phyloP scores from a whole-genome alignment of 53 echinoderm and acorn worm species.

The Hippasteria phrygiana region DNA sequence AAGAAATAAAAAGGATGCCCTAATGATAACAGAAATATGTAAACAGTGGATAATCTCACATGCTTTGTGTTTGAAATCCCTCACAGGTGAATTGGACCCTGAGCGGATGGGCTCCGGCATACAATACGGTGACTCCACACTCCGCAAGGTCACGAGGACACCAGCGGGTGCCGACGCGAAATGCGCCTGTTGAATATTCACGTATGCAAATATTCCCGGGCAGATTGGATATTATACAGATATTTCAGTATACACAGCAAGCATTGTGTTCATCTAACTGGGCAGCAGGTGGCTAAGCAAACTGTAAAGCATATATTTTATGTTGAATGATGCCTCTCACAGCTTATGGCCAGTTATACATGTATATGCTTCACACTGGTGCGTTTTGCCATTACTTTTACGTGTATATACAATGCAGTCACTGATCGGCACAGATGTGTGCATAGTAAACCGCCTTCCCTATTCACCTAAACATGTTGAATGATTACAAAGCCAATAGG shows the following conservation, averaged over 20 bases:
- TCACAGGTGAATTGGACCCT: slow-evolving; percentile 94
- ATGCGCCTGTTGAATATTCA: slow-evolving; percentile 85
- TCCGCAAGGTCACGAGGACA: slow-evolving; percentile 91
- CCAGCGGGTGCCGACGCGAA: slow-evolving; percentile 76
- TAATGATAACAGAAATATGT: too few relatives aligned
- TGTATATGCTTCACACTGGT: too few relatives aligned
- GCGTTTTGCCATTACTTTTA: too few relatives aligned
- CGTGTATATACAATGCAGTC: too few relatives aligned
- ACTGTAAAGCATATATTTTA: not conserved
- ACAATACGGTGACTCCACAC: slow-evolving; percentile 96
- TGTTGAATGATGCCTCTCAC: not conserved
- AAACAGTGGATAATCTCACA: too few relatives aligned
- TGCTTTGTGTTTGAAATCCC: too few relatives aligned
- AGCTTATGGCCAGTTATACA: too few relatives aligned
- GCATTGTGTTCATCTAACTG: not conserved
- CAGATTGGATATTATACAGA: slow-evolving; percentile 8
- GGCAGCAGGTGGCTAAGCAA: not conserved
- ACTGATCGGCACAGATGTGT: too few relatives aligned
- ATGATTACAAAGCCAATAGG: too few relatives aligned
- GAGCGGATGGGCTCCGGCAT: slow-evolving; percentile 99
- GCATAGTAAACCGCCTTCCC: too few relatives aligned
- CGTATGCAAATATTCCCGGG: slow-evolving; percentile 47
- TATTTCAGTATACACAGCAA: slow-evolving; percentile 33
- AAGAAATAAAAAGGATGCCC: too few relatives aligned
- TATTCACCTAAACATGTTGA: too few relatives aligned